Evolutionary conservation across 2,888 invertebrate species (phyloP).

Genomic region (Lissocephala sabroskyi): DNA sequence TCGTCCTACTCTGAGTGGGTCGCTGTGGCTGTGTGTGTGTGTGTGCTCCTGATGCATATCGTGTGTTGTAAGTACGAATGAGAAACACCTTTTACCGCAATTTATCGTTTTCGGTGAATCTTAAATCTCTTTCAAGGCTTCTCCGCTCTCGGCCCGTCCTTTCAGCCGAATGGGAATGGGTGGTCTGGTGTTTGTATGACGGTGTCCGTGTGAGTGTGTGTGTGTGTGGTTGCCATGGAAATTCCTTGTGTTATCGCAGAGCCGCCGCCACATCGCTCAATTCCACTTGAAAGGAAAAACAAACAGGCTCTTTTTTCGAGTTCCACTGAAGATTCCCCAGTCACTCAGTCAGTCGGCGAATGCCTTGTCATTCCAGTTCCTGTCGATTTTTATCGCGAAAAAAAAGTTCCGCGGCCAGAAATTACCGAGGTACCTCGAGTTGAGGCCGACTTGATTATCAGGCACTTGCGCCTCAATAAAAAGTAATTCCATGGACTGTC

Average conservation of each 20-base stretch:
- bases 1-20: too few species aligned
- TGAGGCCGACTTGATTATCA: too few species aligned
- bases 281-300: too few species aligned
- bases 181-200: neutral
- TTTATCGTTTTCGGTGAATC: constrained; percentile 53
- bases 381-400: too few species aligned
- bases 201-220: neutral
- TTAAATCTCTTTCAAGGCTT: constrained; percentile 44
- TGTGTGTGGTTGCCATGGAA: constrained; percentile 18
- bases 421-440: too few species aligned
- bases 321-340: too few species aligned
- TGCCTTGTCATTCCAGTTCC: too few species aligned
- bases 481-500: constrained; percentile 18
- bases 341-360: too few species aligned
- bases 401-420: too few species aligned
- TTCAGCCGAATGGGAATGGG: constrained; percentile 6
- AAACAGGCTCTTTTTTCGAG: constrained; percentile 42
- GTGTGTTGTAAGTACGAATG: constrained; percentile 20
- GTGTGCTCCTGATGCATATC: constrained; percentile 19
- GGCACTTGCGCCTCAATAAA: too few species aligned
- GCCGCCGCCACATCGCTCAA: too few species aligned
- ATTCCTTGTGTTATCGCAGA: constrained; percentile 5
- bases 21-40: too few species aligned
- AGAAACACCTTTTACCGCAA: constrained; percentile 57
- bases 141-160: constrained; percentile 9